Evolutionary conservation across 2,888 invertebrate genomes (phyloP).

Genomic region (Conops quadrifasciatus): DNA sequence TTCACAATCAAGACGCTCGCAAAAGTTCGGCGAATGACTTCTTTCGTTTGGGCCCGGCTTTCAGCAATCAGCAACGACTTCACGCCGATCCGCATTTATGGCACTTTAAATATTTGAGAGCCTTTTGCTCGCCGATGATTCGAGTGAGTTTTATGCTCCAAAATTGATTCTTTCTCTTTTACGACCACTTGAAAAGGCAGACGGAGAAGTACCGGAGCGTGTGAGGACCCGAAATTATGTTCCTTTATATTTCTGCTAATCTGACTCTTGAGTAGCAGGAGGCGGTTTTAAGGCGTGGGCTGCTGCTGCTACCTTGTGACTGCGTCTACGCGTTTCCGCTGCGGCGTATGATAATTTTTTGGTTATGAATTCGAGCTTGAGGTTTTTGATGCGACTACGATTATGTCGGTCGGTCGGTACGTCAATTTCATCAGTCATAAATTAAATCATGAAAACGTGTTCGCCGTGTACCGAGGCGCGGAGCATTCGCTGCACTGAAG

Average conservation of each 20-base stretch:
- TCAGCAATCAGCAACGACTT: conserved; percentile 5
- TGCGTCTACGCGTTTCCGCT: background rate
- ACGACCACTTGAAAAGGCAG: background rate
- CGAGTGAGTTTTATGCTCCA: background rate
- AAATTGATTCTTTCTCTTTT: conserved; percentile 14
- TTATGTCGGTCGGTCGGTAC: background rate
- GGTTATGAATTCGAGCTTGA: conserved; percentile 10
- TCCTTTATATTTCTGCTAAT: too few relatives aligned
- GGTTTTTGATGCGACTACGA: conserved; percentile 9
- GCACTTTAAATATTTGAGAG: conserved; percentile 7
- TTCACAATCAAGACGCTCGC: background rate
- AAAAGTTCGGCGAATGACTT: background rate
- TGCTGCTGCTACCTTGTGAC: background rate
- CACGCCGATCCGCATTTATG: conserved; percentile 24
- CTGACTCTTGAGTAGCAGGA: too few relatives aligned
- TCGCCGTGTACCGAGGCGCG: background rate
- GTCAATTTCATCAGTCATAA: conserved; percentile 26
- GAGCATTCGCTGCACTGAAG: conserved; percentile 2
- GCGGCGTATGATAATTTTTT: conserved; percentile 19
- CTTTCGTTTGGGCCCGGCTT: background rate
- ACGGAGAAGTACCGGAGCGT: background rate
- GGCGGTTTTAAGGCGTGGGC: conserved; percentile 6
- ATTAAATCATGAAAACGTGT: conserved; percentile 14
- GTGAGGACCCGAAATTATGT: background rate
- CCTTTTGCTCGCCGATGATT: background rate